phyloP scores from a whole-genome alignment of 30 jellyfish, hydroid and myxozoan species.

The Cassiopea andromeda region DNA sequence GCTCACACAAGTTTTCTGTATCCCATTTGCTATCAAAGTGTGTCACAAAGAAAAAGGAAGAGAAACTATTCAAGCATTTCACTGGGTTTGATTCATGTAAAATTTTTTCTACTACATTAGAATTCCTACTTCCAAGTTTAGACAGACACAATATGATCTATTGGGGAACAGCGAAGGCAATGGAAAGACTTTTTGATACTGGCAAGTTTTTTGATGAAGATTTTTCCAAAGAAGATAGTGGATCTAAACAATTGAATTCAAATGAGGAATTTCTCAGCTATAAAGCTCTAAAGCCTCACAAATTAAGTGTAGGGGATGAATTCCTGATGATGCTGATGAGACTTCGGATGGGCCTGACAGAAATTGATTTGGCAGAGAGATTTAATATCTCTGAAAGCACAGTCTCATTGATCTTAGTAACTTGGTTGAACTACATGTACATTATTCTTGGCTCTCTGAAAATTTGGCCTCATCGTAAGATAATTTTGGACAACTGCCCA shows the following conservation, averaged over 20 bases:
- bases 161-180: constrained; percentile 10
- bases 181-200: not conserved
- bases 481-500: not conserved
- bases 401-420: not conserved
- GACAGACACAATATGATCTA: not conserved
- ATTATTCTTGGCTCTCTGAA: not conserved
- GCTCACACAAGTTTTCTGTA: not conserved
- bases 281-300: not conserved
- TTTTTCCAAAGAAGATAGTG: not conserved
- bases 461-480: constrained; percentile 5
- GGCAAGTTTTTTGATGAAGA: not conserved
- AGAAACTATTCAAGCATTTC: constrained; percentile 10
- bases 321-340: not conserved
- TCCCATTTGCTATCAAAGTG: not conserved
- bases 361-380: constrained; percentile 1
- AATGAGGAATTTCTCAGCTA: not conserved
- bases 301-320: not conserved
- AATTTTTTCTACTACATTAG: not conserved
- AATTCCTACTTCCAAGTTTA: not conserved
- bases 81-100: not conserved
- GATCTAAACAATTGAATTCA: not conserved
- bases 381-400: constrained; percentile 5
- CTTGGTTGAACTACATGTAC: constrained; percentile 3
- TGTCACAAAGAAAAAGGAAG: constrained; percentile 7
- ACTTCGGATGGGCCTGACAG: not conserved